phyloP scores from a whole-genome alignment of 30 jellyfish, hydroid and myxozoan species.

The Nemopilema nomurai region DNA sequence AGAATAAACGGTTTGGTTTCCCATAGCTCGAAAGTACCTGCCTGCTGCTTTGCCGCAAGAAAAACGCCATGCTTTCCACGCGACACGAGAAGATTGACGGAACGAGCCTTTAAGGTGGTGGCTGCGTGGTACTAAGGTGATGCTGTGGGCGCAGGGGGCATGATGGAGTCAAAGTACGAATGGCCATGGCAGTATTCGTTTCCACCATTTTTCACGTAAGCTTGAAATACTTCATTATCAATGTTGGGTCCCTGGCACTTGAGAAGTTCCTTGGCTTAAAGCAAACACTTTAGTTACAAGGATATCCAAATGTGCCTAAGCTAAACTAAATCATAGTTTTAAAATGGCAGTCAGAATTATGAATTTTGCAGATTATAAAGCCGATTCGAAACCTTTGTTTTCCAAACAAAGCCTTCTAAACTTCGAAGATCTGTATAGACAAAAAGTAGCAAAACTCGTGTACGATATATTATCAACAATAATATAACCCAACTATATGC shows the following conservation, averaged over 20 bases:
- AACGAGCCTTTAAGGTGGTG: no score
- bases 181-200: neutral
- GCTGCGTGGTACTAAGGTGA: no score
- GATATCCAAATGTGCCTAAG: neutral
- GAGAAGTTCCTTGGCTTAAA: no score
- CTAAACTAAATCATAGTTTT: neutral
- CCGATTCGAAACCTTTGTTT: constrained; percentile 5
- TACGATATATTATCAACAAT: neutral
- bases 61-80: neutral
- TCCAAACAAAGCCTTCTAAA: constrained; percentile 1
- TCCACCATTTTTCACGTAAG: constrained; percentile 50
- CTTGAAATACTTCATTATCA: neutral
- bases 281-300: no score
- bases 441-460: constrained; percentile 15
- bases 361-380: constrained; percentile 4
- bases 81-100: neutral
- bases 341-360: constrained; percentile 19
- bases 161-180: neutral
- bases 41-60: neutral
- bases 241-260: no score
- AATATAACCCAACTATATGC: neutral
- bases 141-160: no score
- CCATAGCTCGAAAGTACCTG: neutral
- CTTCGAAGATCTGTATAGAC: constrained; percentile 3
- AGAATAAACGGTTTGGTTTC: neutral